Conservation (phyloP, 2,888 invertebrate genomes). For the Deilephila porcellus region DNA sequence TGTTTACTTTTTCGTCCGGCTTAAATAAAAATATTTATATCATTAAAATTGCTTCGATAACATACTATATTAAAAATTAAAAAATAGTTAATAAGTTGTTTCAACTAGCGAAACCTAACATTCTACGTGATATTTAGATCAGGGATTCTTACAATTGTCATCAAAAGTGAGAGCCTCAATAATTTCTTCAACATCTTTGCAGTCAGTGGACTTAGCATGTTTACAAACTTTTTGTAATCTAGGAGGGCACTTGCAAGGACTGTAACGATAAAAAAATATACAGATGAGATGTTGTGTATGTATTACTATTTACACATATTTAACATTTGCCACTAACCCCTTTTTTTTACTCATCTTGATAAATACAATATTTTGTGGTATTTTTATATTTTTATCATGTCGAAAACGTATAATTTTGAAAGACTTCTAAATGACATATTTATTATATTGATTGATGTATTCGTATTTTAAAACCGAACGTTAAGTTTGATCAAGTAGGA, state of each 20-base stretch:
- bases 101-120: no score
- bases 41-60: neutral
- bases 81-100: no score
- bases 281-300: no score
- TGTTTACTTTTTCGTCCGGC: conserved; percentile 42
- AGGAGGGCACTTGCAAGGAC: conserved; percentile 63
- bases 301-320: no score
- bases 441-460: neutral
- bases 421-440: conserved; percentile 18
- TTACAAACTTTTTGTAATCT: conserved; percentile 52
- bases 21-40: conserved; percentile 39
- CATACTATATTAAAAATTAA: neutral
- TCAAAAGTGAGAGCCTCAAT: conserved; percentile 66
- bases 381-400: conserved; percentile 34
- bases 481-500: no score
- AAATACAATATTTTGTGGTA: conserved; percentile 35
- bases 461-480: neutral
- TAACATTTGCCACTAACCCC: conserved; percentile 47
- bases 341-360: conserved; percentile 55
- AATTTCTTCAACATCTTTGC: conserved; percentile 68
- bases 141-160: conserved; percentile 54
- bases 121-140: neutral
- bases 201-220: conserved; percentile 52
- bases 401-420: conserved; percentile 45
- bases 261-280: conserved; percentile 43